Evolutionary conservation across 2,888 invertebrate species (phyloP).

Genomic region (Phrixothrix hirtus): DNA sequence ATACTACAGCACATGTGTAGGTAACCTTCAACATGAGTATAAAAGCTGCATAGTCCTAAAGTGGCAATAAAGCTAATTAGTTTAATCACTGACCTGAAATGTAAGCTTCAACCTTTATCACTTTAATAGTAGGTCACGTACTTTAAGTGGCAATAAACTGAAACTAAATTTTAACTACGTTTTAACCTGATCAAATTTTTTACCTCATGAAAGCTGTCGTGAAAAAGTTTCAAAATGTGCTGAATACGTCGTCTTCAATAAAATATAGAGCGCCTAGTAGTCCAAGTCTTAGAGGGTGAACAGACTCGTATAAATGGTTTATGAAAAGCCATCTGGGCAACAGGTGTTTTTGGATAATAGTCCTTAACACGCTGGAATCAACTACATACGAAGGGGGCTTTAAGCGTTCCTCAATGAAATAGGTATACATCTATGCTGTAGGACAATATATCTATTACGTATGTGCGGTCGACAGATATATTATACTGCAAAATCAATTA

Average conservation of each 20-base stretch:
- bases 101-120: not conserved
- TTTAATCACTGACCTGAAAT: not conserved
- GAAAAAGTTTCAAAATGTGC: constrained; percentile 3
- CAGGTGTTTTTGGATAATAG: constrained; percentile 28
- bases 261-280: constrained; percentile 7
- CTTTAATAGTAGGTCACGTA: not conserved
- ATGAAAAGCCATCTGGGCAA: constrained; percentile 29
- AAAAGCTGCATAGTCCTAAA: not conserved
- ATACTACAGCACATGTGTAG: too few species aligned
- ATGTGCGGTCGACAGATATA: too few species aligned
- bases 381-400: constrained; percentile 10
- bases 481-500: too few species aligned
- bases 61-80: not conserved
- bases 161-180: not conserved
- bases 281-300: constrained; percentile 5
- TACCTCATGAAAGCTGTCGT: not conserved
- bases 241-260: constrained; percentile 9
- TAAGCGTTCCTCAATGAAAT: not conserved
- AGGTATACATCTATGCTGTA: not conserved
- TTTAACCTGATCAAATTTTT: not conserved
- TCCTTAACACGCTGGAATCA: constrained; percentile 14
- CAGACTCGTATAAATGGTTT: constrained; percentile 21
- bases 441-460: too few species aligned
- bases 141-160: not conserved
- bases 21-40: too few species aligned